Conservation (phyloP, 2,113 vertebrate genomes). For the Corythornis cristatus region DNA sequence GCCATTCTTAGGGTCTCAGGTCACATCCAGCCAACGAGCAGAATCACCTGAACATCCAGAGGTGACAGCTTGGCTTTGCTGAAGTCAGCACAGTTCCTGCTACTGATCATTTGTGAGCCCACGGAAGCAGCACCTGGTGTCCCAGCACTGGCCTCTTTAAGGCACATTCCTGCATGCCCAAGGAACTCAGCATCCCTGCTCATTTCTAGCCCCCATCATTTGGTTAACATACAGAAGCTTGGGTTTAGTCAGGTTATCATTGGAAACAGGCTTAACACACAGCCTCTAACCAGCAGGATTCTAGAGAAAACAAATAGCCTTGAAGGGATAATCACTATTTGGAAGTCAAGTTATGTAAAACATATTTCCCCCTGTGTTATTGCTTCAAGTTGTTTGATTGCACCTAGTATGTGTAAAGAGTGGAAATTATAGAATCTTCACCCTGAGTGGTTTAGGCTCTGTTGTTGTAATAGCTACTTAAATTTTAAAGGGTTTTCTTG, state of each 20-base stretch:
- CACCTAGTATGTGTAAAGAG: constrained; percentile 50
- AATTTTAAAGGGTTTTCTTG: constrained; percentile 67
- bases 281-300: constrained; percentile 71
- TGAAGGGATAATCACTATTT: constrained; percentile 63
- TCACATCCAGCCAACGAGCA: neutral
- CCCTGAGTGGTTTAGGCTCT: constrained; percentile 46
- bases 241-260: constrained; percentile 71
- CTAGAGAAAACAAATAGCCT: constrained; percentile 67
- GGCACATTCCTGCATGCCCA: neutral
- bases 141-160: neutral
- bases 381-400: constrained; percentile 55
- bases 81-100: neutral
- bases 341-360: constrained; percentile 74
- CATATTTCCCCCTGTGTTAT: constrained; percentile 63
- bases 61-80: neutral
- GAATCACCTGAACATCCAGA: neutral
- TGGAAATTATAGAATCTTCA: constrained; percentile 62
- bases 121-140: neutral
- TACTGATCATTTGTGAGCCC: neutral
- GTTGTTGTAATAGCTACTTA: constrained; percentile 58
- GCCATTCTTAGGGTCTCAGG: neutral
- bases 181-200: neutral
- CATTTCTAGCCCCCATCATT: constrained; percentile 4
- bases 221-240: constrained; percentile 35
- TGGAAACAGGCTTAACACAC: constrained; percentile 68